Evolutionary conservation across 2,888 invertebrate species (phyloP), one percentile per base, ranked within the genome.

Genomic region (Encarsia formosa): DNA sequence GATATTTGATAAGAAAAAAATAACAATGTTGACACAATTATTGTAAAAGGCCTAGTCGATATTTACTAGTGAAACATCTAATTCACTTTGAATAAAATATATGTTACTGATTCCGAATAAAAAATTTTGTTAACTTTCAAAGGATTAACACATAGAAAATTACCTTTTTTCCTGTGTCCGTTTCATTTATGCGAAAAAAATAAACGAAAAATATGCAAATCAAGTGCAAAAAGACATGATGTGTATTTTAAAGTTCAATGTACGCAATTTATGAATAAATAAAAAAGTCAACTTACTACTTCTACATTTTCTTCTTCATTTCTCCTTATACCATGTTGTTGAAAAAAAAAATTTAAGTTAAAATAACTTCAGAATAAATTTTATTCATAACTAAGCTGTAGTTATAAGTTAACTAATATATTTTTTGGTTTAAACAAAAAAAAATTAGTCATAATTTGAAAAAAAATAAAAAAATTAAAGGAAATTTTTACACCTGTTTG

Each of bases 211-310:
- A 32, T 47, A 23, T 15, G 32, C n/a, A n/a, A 44, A 29, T 26
- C 41, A 48, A 48, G 31, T 46, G 49, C 52, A 42, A 46, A 38
- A 22, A 47, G 50, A 53, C 34, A 48, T 41, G 46, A 56, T 56
- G 44, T 56, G 56, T 56, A 56, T 56, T 56, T 56, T 50, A 53
- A 52, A 53, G 38, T 56, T 56, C 53, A 56, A 56, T 56, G 56
- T 56, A 56, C 20, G 49, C 56, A 52, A 41, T 50, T 56, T 50
- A 56, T 26, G 46, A 56, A 56, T 56, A 56, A 56, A 56, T 47
- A 40, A 53, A 52, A 48, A 56, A n/a, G n/a, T n/a, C n/a, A n/a
- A n/a, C n/a, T n/a, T n/a, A n/a, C n/a, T n/a, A n/a, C n/a, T n/a
- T n/a, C n/a, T n/a, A n/a, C n/a, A n/a, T n/a, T n/a, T n/a, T n/a